Base-by-base conservation (phyloP, 2,113 vertebrate species). In the Ariopsis seemanni region DNA sequence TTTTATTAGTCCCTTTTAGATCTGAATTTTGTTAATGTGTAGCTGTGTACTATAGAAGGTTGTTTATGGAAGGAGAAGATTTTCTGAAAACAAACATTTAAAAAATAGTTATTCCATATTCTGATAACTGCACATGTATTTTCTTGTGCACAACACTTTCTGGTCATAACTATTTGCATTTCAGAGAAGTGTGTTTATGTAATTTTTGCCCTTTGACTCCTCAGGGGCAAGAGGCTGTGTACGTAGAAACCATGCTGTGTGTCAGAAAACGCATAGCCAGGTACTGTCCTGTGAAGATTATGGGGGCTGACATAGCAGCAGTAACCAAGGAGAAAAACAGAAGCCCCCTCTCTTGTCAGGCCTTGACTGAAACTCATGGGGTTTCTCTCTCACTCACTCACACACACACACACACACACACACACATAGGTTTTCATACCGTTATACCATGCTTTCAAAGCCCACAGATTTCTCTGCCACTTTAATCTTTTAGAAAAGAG, bases 291-390 rank as follows among this genome's bases (percentile, higher is more conserved):
- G 85, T 91, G 86, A 92, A 74, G 90, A 74, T 88, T 75, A 57
- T 72, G 75, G 88, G 9, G 72, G 55, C 55, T 87, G 90, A 93
- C 94, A 94, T 90, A 93, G 94, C 92, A 95, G 95, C 94, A 85
- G 94, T 95, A 91, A 92, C 95, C 82, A 93, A 83, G 94, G 88
- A 60, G 85, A 52, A 85, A 75, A 87, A 83, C 79, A 90, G 83
- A 17, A 30, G 85, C 18, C 77, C 30, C 25, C 57, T 71, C 78
- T 57, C 18, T 57, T 27, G 71, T 53, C 17, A 78, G 67, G 18
- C 83, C 22, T 25, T 20, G 27, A 30, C 65, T 78, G 34, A 62
- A 7, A 84, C 52, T 81, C 62, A 75, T 48, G 20, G 34, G 42
- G 42, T 85, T 58, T 48, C 69, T 57, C 42, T 57, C 85, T 71